These are phyloP conservation scores for Drosophila picticornis DNA, from an alignment of 2,888 invertebrate genomes.

Conservation along the genomic window DNA sequence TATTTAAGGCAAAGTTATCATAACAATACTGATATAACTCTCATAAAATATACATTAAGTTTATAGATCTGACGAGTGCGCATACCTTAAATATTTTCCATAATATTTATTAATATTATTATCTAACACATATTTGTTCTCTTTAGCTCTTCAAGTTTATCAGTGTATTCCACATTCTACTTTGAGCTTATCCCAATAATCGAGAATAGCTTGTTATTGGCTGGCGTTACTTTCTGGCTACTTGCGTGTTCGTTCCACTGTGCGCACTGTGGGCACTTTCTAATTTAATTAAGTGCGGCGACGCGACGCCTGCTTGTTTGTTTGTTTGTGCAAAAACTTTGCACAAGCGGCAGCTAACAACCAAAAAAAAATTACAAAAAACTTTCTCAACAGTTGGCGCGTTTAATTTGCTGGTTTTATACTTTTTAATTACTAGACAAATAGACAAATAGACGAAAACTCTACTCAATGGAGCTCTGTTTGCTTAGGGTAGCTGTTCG, in stretches of 20 bases:
- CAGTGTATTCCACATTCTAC: slow-evolving; percentile 3
- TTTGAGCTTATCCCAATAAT: neutral
- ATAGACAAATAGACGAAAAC: slow-evolving; percentile 53
- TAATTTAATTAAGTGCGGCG: slow-evolving; percentile 79
- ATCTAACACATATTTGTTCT: no score
- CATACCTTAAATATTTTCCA: neutral
- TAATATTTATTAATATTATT: neutral
- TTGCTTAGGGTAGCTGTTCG: neutral
- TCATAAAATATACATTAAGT: neutral
- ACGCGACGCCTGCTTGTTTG: slow-evolving; percentile 72
- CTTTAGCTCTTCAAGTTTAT: neutral
- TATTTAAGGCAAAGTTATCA: neutral
- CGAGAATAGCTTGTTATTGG: slow-evolving; percentile 18
- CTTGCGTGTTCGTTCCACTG: slow-evolving; percentile 52
- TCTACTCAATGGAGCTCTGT: slow-evolving; percentile 21
- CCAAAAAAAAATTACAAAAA: slow-evolving; percentile 34
- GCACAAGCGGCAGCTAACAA: slow-evolving; percentile 21
- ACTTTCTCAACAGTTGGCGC: slow-evolving; percentile 72
- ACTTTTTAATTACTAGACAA: slow-evolving; percentile 79
- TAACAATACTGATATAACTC: neutral
- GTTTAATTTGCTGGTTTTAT: slow-evolving; percentile 79
- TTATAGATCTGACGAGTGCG: neutral
- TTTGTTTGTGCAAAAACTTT: slow-evolving; percentile 68
- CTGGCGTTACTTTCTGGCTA: slow-evolving; percentile 49
- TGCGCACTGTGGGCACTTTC: slow-evolving; percentile 56